Evolutionary conservation across 2,113 vertebrate genomes (phyloP).

Genomic region (Potamarius usumacintae): DNA sequence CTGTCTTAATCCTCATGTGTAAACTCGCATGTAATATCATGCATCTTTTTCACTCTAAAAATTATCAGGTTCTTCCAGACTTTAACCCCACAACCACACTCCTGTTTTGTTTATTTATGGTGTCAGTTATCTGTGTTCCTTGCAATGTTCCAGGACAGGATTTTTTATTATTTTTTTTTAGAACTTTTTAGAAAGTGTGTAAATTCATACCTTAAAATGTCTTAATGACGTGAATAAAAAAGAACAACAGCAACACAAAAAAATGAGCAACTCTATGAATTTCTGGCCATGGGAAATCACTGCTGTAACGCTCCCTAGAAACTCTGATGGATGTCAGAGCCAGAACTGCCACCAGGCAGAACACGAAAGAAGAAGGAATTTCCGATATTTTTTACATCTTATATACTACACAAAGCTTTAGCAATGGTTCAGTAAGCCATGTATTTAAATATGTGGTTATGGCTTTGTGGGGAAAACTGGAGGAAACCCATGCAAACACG

Average conservation of each 20-base stretch:
- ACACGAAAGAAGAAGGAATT: no score
- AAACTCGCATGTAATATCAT: not conserved
- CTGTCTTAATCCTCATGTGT: not conserved
- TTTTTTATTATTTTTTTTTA: not conserved
- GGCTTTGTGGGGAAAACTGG: not conserved
- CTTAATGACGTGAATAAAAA: not conserved
- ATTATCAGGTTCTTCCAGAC: not conserved
- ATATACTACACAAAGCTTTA: not conserved
- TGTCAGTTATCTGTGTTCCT: not conserved
- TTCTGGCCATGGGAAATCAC: no score
- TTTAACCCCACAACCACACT: not conserved
- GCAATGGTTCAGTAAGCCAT: constrained; percentile 25
- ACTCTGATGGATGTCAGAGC: no score
- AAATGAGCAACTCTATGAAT: not conserved
- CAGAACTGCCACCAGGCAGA: no score
- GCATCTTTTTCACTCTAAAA: not conserved
- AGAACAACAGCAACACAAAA: not conserved
- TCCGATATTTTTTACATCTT: not conserved
- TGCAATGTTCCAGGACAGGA: not conserved
- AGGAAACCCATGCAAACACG: no score
- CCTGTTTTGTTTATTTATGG: not conserved
- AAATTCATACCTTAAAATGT: not conserved
- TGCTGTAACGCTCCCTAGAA: no score
- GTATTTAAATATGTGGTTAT: not conserved
- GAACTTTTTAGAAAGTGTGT: not conserved